These are phyloP conservation scores for Osmerus mordax DNA, from an alignment of 2,113 vertebrate genomes.

Conservation along the genomic window DNA sequence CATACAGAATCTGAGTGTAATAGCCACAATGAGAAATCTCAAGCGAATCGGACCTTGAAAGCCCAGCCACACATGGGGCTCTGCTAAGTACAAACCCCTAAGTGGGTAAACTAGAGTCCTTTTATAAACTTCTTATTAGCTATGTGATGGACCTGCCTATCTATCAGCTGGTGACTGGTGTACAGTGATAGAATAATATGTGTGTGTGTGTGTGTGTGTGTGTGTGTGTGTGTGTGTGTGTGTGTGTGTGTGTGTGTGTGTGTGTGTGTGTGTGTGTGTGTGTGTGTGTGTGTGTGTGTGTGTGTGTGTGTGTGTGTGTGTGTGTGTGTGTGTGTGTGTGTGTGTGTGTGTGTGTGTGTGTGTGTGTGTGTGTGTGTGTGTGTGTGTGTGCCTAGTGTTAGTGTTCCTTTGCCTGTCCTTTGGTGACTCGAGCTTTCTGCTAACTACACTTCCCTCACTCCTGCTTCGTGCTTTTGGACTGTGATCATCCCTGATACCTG, in stretches of 20 bases:
- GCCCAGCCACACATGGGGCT: not conserved
- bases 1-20: not conserved
- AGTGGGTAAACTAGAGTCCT: constrained; percentile 10
- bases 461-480: constrained; percentile 33
- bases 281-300: not conserved
- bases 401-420: constrained; percentile 40
- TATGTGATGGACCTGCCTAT: constrained; percentile 35
- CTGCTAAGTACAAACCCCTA: constrained; percentile 27
- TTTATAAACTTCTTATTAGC: constrained; percentile 23
- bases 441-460: constrained; percentile 42
- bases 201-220: not conserved
- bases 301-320: not conserved
- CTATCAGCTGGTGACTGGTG: constrained; percentile 6
- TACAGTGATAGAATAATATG: constrained; percentile 1
- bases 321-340: not conserved
- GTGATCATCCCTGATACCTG: constrained; percentile 33
- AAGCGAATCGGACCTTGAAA: constrained; percentile 1
- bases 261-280: not conserved
- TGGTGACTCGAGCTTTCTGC: constrained; percentile 32
- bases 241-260: not conserved
- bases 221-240: not conserved
- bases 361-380: not conserved
- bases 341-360: constrained; percentile 5
- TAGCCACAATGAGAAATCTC: not conserved
- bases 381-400: constrained; percentile 10